Conservation (phyloP, 1,140 invertebrate species). For the Capitella teleta region DNA sequence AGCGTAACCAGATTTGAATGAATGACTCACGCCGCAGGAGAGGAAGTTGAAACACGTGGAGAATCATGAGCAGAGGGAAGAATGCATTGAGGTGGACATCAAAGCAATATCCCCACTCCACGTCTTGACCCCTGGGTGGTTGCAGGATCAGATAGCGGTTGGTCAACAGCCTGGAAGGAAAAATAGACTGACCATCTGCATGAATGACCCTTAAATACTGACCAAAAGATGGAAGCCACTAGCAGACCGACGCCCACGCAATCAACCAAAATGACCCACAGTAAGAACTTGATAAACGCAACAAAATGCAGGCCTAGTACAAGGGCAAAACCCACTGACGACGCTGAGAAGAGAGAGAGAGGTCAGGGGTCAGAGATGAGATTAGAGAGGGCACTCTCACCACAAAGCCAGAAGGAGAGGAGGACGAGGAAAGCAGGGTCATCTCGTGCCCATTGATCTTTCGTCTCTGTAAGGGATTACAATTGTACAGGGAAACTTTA, state of each 20-base stretch:
- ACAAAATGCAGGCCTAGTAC: slow-evolving; percentile 62
- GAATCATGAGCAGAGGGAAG: slow-evolving; percentile 83
- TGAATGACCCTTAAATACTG: slow-evolving; percentile 6
- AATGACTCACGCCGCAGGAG: slow-evolving; percentile 74
- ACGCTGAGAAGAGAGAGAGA: slow-evolving; percentile 50
- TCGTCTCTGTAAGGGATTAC: slow-evolving; percentile 63
- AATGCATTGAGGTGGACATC: slow-evolving; percentile 98
- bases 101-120: slow-evolving; percentile 98
- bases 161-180: slow-evolving; percentile 60
- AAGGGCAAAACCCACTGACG: slow-evolving; percentile 78
- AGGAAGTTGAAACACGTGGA: slow-evolving; percentile 85
- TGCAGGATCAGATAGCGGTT: slow-evolving; percentile 69
- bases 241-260: slow-evolving; percentile 78
- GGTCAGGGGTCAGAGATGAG: neutral
- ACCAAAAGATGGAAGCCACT: slow-evolving; percentile 82
- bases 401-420: slow-evolving; percentile 70
- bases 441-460: slow-evolving; percentile 96
- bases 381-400: slow-evolving; percentile 40
- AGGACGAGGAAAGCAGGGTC: slow-evolving; percentile 97
- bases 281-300: slow-evolving; percentile 72
- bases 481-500: too few relatives aligned
- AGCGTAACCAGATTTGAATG: too few relatives aligned
- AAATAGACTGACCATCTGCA: neutral
- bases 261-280: slow-evolving; percentile 90
- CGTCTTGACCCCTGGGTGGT: slow-evolving; percentile 56